These are phyloP conservation scores for Cyclophora albipunctata DNA, from an alignment of 2,888 invertebrate genomes.

Conservation along the genomic window DNA sequence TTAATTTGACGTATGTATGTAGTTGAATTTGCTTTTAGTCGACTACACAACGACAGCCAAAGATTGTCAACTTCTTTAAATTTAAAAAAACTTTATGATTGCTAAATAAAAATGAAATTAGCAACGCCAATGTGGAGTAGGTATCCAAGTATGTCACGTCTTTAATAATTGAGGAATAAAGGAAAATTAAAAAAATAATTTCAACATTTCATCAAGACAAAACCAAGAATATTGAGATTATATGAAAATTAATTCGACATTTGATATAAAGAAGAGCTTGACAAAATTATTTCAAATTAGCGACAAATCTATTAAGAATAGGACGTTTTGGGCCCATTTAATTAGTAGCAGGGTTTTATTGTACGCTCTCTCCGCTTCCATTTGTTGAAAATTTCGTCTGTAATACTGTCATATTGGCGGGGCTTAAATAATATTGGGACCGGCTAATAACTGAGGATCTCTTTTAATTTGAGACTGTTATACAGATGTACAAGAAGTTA, in stretches of 20 bases:
- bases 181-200: too few species aligned
- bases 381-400: constrained; percentile 57
- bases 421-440: constrained; percentile 59
- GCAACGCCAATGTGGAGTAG: too few species aligned
- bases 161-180: too few species aligned
- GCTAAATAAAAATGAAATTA: too few species aligned
- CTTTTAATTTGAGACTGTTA: constrained; percentile 22
- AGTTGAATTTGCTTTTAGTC: too few species aligned
- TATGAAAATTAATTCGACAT: constrained; percentile 43
- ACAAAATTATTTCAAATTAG: constrained; percentile 63
- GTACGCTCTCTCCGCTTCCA: constrained; percentile 58
- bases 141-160: too few species aligned
- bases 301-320: constrained; percentile 70
- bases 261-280: constrained; percentile 47
- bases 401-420: constrained; percentile 57
- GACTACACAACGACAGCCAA: too few species aligned
- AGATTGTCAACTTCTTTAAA: too few species aligned
- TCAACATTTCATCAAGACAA: too few species aligned
- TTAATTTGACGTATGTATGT: too few species aligned
- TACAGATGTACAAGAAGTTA: too few species aligned
- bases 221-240: constrained; percentile 8
- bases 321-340: constrained; percentile 65
- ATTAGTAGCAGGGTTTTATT: constrained; percentile 71
- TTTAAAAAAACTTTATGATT: too few species aligned
- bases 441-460: constrained; percentile 37